phyloP scores from a whole-genome alignment of 2,888 invertebrate genomes.

The Pycnomerus fuliginosus region DNA sequence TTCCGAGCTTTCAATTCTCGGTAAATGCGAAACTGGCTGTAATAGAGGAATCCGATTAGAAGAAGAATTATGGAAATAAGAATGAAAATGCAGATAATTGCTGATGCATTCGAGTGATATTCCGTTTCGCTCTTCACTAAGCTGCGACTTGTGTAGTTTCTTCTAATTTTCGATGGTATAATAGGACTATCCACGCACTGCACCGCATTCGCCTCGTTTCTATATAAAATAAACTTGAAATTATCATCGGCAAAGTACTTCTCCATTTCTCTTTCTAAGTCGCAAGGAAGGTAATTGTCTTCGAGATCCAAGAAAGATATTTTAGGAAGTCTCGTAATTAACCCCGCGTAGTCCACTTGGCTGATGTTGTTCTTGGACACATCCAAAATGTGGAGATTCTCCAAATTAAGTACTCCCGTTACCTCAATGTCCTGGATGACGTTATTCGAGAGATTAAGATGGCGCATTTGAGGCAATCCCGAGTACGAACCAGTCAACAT shows the following conservation, averaged over 20 bases:
- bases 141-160: conserved; percentile 12
- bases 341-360: conserved; percentile 44
- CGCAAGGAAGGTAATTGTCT: conserved; percentile 44
- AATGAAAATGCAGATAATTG: conserved; percentile 33
- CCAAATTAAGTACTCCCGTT: conserved; percentile 44
- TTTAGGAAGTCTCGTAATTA: conserved; percentile 43
- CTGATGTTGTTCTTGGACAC: conserved; percentile 43
- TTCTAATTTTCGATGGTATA: conserved; percentile 5
- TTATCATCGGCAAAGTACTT: conserved; percentile 42
- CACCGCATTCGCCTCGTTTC: conserved; percentile 27
- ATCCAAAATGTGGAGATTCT: conserved; percentile 46
- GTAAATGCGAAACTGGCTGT: conserved; percentile 38
- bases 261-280: conserved; percentile 44
- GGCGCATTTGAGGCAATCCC: conserved; percentile 44
- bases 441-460: conserved; percentile 45
- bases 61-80: conserved; percentile 35
- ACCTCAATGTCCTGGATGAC: conserved; percentile 35
- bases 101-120: conserved; percentile 15
- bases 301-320: conserved; percentile 42
- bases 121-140: conserved; percentile 6
- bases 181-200: conserved; percentile 33
- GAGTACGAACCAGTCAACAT: conserved; percentile 44
- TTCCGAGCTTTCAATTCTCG: conserved; percentile 30
- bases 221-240: conserved; percentile 40
- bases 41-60: conserved; percentile 39